A percentile compares a stretch with the other conserved stretches of the same genome.
Evolutionary conservation across 2,888 invertebrate genomes (phyloP).

Genomic region (Chrysolina americana): DNA sequence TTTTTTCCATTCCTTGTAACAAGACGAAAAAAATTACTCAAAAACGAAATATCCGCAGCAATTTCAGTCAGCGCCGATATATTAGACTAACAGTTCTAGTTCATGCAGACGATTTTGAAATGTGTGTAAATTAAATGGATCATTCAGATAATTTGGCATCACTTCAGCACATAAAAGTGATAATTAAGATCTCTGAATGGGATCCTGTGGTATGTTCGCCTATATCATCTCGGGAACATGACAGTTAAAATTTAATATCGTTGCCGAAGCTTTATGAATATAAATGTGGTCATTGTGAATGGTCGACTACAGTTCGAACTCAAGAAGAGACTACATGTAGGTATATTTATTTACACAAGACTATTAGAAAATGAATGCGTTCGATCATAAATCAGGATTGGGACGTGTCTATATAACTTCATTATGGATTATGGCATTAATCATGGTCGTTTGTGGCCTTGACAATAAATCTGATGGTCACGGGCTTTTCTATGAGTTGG

Average conservation of each 20-base stretch:
- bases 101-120: neutral
- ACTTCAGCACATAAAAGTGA: slow-evolving; percentile 39
- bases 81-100: neutral
- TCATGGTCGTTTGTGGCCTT: slow-evolving; percentile 65
- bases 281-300: slow-evolving; percentile 66
- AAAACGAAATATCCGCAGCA: no score
- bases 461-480: slow-evolving; percentile 55
- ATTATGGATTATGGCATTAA: slow-evolving; percentile 70
- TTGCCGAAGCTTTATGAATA: slow-evolving; percentile 64
- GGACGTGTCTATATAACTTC: slow-evolving; percentile 69
- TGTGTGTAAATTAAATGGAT: neutral
- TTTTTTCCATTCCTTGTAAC: no score
- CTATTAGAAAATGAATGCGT: slow-evolving; percentile 65
- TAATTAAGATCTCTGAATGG: slow-evolving; percentile 48
- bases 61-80: neutral
- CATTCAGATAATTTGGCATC: slow-evolving; percentile 42
- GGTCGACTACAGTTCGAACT: slow-evolving; percentile 35
- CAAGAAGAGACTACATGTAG: slow-evolving; percentile 45
- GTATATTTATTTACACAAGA: slow-evolving; percentile 61
- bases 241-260: slow-evolving; percentile 70
- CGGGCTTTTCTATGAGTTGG: slow-evolving; percentile 11
- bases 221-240: slow-evolving; percentile 67
- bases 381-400: slow-evolving; percentile 69
- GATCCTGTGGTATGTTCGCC: slow-evolving; percentile 54
- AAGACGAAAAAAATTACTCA: no score